phyloP scores from a whole-genome alignment of 2,797 vertebrate species.

The Acipenser oxyrinchus region DNA sequence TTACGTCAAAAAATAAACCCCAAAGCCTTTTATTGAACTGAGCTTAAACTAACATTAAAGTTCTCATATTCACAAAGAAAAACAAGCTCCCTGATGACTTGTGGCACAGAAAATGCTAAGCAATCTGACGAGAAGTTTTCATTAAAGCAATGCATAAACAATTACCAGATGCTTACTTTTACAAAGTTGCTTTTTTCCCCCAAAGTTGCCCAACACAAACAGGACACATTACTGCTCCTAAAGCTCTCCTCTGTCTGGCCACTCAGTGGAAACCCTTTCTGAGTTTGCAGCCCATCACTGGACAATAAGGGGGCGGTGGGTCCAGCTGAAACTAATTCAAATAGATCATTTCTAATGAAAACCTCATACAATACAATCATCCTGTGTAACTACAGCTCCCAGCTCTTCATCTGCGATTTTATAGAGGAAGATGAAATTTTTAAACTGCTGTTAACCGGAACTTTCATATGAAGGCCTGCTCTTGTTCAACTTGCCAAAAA shows the following conservation, averaged over 20 bases:
- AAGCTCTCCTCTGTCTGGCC: slow-evolving; percentile 35
- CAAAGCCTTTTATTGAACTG: slow-evolving; percentile 28
- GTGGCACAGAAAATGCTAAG: slow-evolving; percentile 2
- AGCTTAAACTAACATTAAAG: slow-evolving; percentile 31
- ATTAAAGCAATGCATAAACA: slow-evolving; percentile 5
- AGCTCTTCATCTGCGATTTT: slow-evolving; percentile 27
- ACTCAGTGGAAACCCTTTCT: slow-evolving; percentile 64
- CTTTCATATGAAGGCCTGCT: neutral
- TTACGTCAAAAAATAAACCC: slow-evolving; percentile 12
- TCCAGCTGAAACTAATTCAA: slow-evolving; percentile 40
- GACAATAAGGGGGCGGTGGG: slow-evolving; percentile 45
- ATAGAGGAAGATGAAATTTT: slow-evolving; percentile 6
- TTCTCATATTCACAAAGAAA: slow-evolving; percentile 17
- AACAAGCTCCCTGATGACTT: slow-evolving; percentile 13
- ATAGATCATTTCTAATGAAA: slow-evolving; percentile 22
- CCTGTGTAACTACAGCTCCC: slow-evolving; percentile 29
- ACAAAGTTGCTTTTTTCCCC: slow-evolving; percentile 11
- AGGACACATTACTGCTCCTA: slow-evolving; percentile 23
- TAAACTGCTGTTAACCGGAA: neutral
- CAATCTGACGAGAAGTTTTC: neutral
- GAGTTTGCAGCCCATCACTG: slow-evolving; percentile 56
- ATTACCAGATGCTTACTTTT: neutral
- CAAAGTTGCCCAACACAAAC: slow-evolving; percentile 26
- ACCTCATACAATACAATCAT: slow-evolving; percentile 28
- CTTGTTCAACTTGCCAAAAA: neutral